A percentile compares a stretch with the other conserved stretches of the same genome.
These are phyloP conservation scores for Sebastolobus alascanus DNA, from an alignment of 2,797 vertebrate species.

Conservation along the genomic window DNA sequence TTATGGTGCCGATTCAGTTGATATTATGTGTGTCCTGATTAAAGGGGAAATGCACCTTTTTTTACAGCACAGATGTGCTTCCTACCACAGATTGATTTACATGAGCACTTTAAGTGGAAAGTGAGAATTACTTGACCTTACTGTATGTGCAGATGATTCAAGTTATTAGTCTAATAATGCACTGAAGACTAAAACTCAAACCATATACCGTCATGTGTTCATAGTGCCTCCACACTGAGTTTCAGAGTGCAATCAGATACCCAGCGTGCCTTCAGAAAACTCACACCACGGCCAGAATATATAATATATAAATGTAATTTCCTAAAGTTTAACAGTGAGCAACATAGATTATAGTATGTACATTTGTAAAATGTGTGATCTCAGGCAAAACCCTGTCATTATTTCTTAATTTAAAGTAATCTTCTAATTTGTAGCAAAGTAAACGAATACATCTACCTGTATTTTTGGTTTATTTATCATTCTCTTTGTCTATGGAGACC, in stretches of 20 bases:
- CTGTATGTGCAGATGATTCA: not conserved
- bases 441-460: not conserved
- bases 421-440: not conserved
- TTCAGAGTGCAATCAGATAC: slow-evolving; percentile 10
- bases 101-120: slow-evolving; percentile 66
- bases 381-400: not conserved
- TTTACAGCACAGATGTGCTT: not conserved
- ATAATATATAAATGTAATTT: not conserved
- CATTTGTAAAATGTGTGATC: not conserved
- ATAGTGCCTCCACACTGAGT: not conserved
- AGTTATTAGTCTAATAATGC: slow-evolving; percentile 18
- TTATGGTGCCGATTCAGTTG: slow-evolving; percentile 21
- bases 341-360: not conserved
- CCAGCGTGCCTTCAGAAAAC: not conserved
- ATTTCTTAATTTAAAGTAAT: not conserved
- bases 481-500: not conserved
- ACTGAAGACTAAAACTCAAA: slow-evolving; percentile 26
- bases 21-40: not conserved
- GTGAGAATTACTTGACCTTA: slow-evolving; percentile 33
- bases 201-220: not conserved
- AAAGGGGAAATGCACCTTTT: slow-evolving; percentile 20
- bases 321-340: not conserved
- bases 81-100: not conserved
- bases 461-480: not conserved
- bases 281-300: not conserved